Base-by-base conservation (phyloP, 2,113 vertebrate genomes). In the Opisthocomus hoazin region DNA sequence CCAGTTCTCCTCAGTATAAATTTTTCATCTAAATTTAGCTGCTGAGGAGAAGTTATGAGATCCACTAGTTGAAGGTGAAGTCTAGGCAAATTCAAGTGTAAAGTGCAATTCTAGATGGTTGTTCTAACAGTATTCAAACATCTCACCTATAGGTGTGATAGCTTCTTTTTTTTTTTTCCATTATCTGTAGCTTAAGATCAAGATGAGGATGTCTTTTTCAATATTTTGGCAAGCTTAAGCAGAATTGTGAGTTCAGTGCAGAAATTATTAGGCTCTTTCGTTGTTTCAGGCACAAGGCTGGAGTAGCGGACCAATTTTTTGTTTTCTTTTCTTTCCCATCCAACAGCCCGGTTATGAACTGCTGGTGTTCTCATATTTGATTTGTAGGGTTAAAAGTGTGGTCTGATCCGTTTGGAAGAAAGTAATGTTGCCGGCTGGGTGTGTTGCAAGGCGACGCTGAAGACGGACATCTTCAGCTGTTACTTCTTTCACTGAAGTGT, bases 361-460 rank as follows among this genome's bases (percentile, higher is more conserved):
- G 57, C 68, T 90, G 90, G 48, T 94, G 34, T 94, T 92, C 39
- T 90, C 71, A n/a, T 85, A 19, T 93, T 84, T 97, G 84, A 71
- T 97, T 97, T 97, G 9, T 95, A 98, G 98, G 98, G 83, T 94
- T 98, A 83, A 98, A 98, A 98, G 98, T 98, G 66, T 98, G 98
- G 98, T 98, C 98, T 75, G 98, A 98, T 97, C 98, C 98, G 15
- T 98, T 98, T 97, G 97, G 97, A 97, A 98, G 98, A 93, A 98
- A 98, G 65, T 98, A 89, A 98, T 57, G 63, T 69, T 81, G 74
- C 48, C 14, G 1, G 32, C 90, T 89, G 86, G 11, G 18, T 83
- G 22, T 37, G 9, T 74, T 84, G 36, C 61, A 76, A 89, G 53
- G 61, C 78, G 57, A 12, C 54, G 74, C 57, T 83, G 86, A 89